Evolutionary conservation across 2,797 vertebrate species (phyloP), one percentile per base, ranked within the genome.

Genomic region (Denticeps clupeoides): DNA sequence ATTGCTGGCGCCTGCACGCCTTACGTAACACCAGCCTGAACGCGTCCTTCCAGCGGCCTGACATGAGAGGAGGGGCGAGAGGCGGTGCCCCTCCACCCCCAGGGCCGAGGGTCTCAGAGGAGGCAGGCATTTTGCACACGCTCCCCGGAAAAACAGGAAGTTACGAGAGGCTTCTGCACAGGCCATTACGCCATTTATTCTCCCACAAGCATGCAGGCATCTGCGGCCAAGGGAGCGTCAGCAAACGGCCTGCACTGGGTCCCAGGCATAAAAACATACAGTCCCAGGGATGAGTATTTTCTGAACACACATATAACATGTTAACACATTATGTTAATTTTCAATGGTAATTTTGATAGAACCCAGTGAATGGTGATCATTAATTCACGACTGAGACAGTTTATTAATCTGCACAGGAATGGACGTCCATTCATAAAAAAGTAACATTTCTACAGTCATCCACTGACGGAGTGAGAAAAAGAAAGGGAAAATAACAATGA

Each of bases 1-100:
- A n/a, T n/a, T n/a, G n/a, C 52, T 26, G 38, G 40, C 11, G 58
- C 59, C 49, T 58, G 57, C 64, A 66, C 56, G 46, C 62, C 62
- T 78, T 75, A 76, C 25, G 21, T 60, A 73, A 72, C 53, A 53
- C 45, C 42, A 56, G 62, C 58, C 48, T 13, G 13, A 53, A 29
- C 28, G 51, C 63, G 15, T 21, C 59, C 63, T 71, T 66, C 60
- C 69, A 70, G 69, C 66, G 44, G 46, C 10, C 38, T 42, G 62
- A 65, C 68, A 63, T 63, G 63, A 63, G 47, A 41, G 33, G 56
- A 61, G 60, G 49, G 59, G 32, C 64, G 68, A 51, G 43, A 28
- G 56, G 42, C 7, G 7, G 49, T 41, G 47, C 22, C 49, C 47
- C 10, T 28, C 42, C 47, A 49, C 41, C 40, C 21, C 8, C 16